These are phyloP conservation scores for Xylocopa sonorina DNA, from an alignment of 1,140 invertebrate species.

Conservation along the genomic window DNA sequence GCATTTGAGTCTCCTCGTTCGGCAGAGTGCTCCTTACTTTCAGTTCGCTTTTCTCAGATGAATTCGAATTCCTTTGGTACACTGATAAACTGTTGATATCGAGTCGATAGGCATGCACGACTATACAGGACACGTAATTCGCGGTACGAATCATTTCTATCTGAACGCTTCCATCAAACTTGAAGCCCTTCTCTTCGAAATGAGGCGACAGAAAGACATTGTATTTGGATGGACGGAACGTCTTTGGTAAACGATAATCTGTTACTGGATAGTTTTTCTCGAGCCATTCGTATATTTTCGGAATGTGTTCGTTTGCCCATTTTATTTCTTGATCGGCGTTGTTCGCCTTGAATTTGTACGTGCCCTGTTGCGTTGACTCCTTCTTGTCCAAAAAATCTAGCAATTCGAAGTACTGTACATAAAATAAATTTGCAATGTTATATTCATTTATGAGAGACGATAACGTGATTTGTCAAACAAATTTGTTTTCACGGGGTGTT, in stretches of 20 bases:
- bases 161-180: conserved; percentile 68
- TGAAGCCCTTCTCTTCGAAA: conserved; percentile 67
- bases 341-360: conserved; percentile 21
- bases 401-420: conserved; percentile 60
- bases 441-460: no score
- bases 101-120: conserved; percentile 69
- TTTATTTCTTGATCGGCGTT: conserved; percentile 53
- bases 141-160: conserved; percentile 61
- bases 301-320: conserved; percentile 63
- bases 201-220: conserved; percentile 67
- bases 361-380: conserved; percentile 14
- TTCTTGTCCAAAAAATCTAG: not conserved
- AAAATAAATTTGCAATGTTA: not conserved
- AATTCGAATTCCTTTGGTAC: not conserved
- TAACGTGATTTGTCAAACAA: no score
- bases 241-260: conserved; percentile 69
- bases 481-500: no score
- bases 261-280: conserved; percentile 46
- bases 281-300: conserved; percentile 61
- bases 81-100: conserved; percentile 32
- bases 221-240: conserved; percentile 67
- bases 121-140: conserved; percentile 55
- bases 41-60: not conserved
- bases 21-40: rapidly evolving
- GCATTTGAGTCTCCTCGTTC: conserved; percentile 44